Conservation (phyloP, 2,113 vertebrate genomes). For the Diadophis punctatus region DNA sequence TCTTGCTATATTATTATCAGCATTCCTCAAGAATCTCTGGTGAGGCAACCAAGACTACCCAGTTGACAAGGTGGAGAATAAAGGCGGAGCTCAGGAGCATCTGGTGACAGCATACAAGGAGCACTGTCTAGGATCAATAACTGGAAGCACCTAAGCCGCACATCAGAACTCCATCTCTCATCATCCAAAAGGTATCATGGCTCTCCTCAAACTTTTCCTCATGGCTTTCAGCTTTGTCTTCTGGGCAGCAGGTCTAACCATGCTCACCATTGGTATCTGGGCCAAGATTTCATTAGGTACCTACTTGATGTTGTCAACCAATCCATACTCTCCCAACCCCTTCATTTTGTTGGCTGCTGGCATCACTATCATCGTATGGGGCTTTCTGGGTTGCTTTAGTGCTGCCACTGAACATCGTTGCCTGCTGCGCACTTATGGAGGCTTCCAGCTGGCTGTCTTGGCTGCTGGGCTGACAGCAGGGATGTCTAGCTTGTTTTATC, state of each 20-base stretch:
- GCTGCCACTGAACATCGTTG: conserved; percentile 79
- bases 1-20: neutral
- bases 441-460: conserved; percentile 76
- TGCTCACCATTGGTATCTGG: conserved; percentile 83
- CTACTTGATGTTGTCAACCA: conserved; percentile 79
- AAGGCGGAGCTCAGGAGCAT: conserved; percentile 58
- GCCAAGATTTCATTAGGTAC: conserved; percentile 75
- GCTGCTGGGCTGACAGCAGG: conserved; percentile 74
- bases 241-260: conserved; percentile 80
- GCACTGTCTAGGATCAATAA: neutral
- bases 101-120: conserved; percentile 39
- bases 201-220: conserved; percentile 78
- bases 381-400: conserved; percentile 83
- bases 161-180: conserved; percentile 3
- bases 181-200: conserved; percentile 65
- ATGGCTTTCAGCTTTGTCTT: conserved; percentile 86
- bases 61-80: neutral
- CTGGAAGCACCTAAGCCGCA: conserved; percentile 35
- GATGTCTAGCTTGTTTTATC: conserved; percentile 80
- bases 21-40: neutral
- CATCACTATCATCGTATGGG: conserved; percentile 76
- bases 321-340: conserved; percentile 74
- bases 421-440: conserved; percentile 76
- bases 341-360: conserved; percentile 77
- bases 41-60: neutral